Percentiles rank a stretch among this genome's conserved stretches.
Evolutionary conservation across 2,888 invertebrate genomes (phyloP).

Genomic region (Erebia ligea): DNA sequence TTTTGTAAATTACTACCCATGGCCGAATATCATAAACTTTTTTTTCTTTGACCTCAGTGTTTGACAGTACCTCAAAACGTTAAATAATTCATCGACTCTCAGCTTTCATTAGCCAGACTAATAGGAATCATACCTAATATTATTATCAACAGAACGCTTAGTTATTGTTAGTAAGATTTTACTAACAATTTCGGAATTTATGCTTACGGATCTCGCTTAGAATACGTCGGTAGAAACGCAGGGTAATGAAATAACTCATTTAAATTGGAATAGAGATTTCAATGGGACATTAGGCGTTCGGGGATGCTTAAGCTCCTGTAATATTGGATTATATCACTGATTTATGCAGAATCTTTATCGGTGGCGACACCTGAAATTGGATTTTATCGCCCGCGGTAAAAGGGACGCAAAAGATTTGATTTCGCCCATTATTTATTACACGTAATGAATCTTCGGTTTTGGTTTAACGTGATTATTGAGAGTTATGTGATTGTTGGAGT

Average conservation of each 20-base stretch:
- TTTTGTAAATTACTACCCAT: too few species aligned
- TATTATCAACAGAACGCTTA: constrained; percentile 53
- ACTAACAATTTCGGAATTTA: constrained; percentile 78
- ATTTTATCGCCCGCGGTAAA: constrained; percentile 64
- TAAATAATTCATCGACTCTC: neutral
- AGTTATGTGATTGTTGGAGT: neutral
- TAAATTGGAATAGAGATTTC: constrained; percentile 80
- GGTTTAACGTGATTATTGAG: constrained; percentile 15
- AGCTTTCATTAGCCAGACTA: neutral
- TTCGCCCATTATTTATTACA: constrained; percentile 26
- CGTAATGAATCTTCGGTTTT: constrained; percentile 10
- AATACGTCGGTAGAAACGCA: constrained; percentile 60
- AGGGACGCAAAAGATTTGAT: constrained; percentile 36
- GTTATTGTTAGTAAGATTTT: constrained; percentile 78
- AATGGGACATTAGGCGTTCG: constrained; percentile 74
- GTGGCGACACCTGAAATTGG: constrained; percentile 74
- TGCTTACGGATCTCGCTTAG: constrained; percentile 60
- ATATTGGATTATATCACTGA: constrained; percentile 80
- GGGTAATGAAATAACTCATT: constrained; percentile 81
- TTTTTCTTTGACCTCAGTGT: too few species aligned
- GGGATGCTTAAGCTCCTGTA: constrained; percentile 69
- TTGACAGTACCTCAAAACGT: too few species aligned
- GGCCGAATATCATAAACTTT: too few species aligned
- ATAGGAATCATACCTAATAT: neutral
- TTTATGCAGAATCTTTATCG: constrained; percentile 82